Base-by-base conservation (phyloP, 2,113 vertebrate genomes). In the Hemibates koningsi region DNA sequence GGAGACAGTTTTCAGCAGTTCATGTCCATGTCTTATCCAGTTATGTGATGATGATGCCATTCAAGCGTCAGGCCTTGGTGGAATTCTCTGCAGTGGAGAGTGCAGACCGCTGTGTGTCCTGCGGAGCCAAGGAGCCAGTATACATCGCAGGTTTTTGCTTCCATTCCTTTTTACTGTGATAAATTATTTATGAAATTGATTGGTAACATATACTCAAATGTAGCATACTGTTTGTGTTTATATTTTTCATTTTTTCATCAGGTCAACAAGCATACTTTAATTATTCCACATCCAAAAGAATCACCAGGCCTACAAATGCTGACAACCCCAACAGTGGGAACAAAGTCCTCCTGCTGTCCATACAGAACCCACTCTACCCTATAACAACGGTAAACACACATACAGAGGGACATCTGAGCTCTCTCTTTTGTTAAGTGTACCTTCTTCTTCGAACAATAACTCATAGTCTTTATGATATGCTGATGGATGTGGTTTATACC, bases 1-100 rank as follows among this genome's bases (percentile, higher is more conserved):
- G 66, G 38, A 27, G 6, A 21, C 11, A n/a, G n/a, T 73, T 43
- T 45, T 6, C 21, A 45, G 21, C 8, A 21, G 21, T 16, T 16
- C 3, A 4, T 71, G 24, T 32, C 9, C 38, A 1, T 53, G 19
- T 59, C 4, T n/a, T 66, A 12, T 41, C 14, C 45, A 99, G 98
- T 91, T 99, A 99, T 29, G 98, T 99, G 91, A 98, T 99, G 98
- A 99, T 99, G 98, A 99, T 99, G 98, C 98, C 98, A 1, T 99
- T 99, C 94, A 99, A 99, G 91, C 97, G 98, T 5, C 98, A 99
- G 95, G 98, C 98, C 32, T 93, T 99, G 79, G 98, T 99, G 92
- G 98, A 99, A 94, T 99, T 99, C 94, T 98, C 99, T 52, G 97
- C 96, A 0, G 93, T 97, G 52, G 97, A 98, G 90, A 98, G 98